Evolutionary conservation across 2,797 vertebrate genomes (phyloP), one percentile per base, ranked within the genome.

Genomic region (Helostoma temminkii): DNA sequence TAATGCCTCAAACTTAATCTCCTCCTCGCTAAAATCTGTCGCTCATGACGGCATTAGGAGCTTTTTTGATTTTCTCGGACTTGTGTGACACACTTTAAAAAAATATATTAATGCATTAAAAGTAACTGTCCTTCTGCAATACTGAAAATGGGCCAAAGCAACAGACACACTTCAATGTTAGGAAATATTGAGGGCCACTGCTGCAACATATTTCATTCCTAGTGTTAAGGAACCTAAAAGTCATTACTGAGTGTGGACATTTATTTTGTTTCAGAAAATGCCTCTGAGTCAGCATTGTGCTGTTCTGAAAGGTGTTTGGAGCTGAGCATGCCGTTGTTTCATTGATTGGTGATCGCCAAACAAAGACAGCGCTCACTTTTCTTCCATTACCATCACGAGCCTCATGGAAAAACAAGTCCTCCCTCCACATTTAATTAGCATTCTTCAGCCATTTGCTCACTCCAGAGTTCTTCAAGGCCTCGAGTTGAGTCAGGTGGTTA

Each of bases 381-480:
- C 66, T 41, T 80, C 74, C 76, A 85, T 85, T 85, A 84, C 66
- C 76, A 84, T 64, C 75, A 47, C 15, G 54, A 34, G 60, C 41
- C 37, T 21, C 43, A 56, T 69, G 67, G 66, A 79, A 6, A 54
- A 41, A 53, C 59, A 73, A 78, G 32, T 59, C 57, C 74, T 63
- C 71, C 52, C 3, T 43, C 54, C 66, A 58, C 76, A 62, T 85
- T 89, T 81, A 83, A 91, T 88, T 86, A 87, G 64, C 58, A 43
- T 64, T 73, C 53, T 71, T 52, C 34, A 58, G 47, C 30, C 68
- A 9, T 12, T 48, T 6, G 7, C 53, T 18, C 24, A 2, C 59
- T 54, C 34, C 42, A 9, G 64, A 77, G 46, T 39, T 67, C 76
- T 74, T 56, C 47, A 64, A 68, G 74, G 74, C 57, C 59, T 77